A percentile compares a stretch with the other conserved stretches of the same genome.
Evolutionary conservation across 2,113 vertebrate species (phyloP).

Genomic region (Mobula birostris): DNA sequence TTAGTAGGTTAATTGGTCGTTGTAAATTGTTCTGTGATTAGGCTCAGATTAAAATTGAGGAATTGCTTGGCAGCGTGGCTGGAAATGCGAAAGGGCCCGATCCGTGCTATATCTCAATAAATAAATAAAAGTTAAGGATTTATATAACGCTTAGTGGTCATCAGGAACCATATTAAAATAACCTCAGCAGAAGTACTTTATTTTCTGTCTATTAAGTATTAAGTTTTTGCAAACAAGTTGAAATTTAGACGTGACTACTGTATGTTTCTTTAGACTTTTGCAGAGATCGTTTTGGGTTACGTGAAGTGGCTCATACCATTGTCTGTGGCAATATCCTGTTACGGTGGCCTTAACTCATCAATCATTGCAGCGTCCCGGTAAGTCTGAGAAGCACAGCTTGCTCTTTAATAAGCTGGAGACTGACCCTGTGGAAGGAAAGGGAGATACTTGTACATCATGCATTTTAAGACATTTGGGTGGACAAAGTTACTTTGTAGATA

Average conservation of each 20-base stretch:
- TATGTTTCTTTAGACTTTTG: slow-evolving; percentile 59
- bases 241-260: not conserved
- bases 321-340: slow-evolving; percentile 71
- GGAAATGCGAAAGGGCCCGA: too few relatives aligned
- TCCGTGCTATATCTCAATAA: too few relatives aligned
- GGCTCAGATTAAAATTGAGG: too few relatives aligned
- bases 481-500: not conserved
- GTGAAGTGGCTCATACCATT: slow-evolving; percentile 67
- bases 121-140: not conserved
- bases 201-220: not conserved
- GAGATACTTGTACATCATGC: not conserved
- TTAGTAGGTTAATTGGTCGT: too few relatives aligned
- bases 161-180: not conserved
- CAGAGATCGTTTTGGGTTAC: slow-evolving; percentile 62
- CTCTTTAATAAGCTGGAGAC: not conserved
- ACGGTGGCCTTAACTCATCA: slow-evolving; percentile 70
- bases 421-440: not conserved
- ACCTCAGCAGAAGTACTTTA: not conserved
- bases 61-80: too few relatives aligned
- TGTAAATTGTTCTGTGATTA: too few relatives aligned
- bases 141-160: not conserved
- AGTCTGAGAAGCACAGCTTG: not conserved
- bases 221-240: not conserved
- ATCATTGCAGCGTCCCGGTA: slow-evolving; percentile 72
- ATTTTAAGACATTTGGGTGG: not conserved